Percentiles rank a stretch among this genome's conserved stretches.
Conservation (phyloP, 2,113 vertebrate genomes). For the Sinocyclocheilus maitianheensis region DNA sequence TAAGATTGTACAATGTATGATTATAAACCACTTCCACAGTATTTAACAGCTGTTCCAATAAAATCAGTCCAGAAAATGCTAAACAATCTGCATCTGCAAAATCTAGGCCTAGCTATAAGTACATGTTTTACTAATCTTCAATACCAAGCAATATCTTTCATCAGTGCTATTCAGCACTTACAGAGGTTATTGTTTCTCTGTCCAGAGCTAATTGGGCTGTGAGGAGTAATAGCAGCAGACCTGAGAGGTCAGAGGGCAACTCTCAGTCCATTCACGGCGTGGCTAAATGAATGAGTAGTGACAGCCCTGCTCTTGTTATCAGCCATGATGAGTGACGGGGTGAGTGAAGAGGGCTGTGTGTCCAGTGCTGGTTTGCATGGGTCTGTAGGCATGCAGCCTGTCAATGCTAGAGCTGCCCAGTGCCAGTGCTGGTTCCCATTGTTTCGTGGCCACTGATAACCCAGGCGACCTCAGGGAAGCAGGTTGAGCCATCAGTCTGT, state of each 20-base stretch:
- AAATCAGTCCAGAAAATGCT: neutral
- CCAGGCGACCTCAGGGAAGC: conserved; percentile 63
- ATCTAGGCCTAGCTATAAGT: neutral
- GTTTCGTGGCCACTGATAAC: conserved; percentile 74
- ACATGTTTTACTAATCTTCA: conserved; percentile 3
- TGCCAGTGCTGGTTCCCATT: conserved; percentile 72
- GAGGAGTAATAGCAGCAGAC: conserved; percentile 47
- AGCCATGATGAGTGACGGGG: conserved; percentile 51
- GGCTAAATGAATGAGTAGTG: conserved; percentile 61
- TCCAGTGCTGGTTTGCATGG: conserved; percentile 46
- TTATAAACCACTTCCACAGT: too few relatives aligned
- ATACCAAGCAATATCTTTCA: conserved; percentile 36
- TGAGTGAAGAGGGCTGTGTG: conserved; percentile 52
- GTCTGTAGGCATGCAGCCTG: conserved; percentile 61
- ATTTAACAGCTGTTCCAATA: neutral
- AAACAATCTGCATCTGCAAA: neutral
- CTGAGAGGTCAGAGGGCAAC: conserved; percentile 47
- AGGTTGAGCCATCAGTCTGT: conserved; percentile 68
- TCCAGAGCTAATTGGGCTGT: conserved; percentile 47
- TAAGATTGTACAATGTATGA: too few relatives aligned
- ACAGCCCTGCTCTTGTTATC: conserved; percentile 61
- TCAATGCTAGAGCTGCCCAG: conserved; percentile 60
- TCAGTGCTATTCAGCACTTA: conserved; percentile 46
- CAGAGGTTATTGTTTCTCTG: conserved; percentile 46
- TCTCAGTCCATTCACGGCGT: conserved; percentile 47